These are phyloP conservation scores for Strigops habroptila DNA, from an alignment of 2,113 vertebrate species.

Conservation along the genomic window DNA sequence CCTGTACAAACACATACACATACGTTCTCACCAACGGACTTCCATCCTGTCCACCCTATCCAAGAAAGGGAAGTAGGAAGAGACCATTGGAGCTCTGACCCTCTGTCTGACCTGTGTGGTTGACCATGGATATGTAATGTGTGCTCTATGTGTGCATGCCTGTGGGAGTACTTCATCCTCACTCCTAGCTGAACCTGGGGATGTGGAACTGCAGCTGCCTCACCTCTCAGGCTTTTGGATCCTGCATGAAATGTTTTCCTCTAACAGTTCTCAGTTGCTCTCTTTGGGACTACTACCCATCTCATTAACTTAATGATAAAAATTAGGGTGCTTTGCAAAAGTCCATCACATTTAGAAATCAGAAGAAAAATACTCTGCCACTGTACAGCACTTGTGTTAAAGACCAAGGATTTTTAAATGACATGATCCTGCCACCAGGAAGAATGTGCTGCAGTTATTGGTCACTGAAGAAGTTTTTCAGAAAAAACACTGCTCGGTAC, in stretches of 20 bases:
- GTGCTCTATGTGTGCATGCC: fast-evolving
- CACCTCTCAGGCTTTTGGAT: background rate
- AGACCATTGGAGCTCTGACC: background rate
- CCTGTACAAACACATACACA: background rate
- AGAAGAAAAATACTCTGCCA: conserved; percentile 22
- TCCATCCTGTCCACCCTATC: background rate
- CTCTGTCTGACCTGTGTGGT: background rate
- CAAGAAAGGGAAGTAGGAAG: background rate
- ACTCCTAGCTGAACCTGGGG: background rate
- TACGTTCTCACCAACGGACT: background rate
- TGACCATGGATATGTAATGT: fast-evolving
- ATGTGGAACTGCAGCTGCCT: background rate
- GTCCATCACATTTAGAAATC: background rate
- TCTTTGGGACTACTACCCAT: background rate
- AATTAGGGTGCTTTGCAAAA: conserved; percentile 22
- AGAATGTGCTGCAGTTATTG: background rate
- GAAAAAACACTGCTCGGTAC: background rate
- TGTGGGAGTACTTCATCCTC: background rate
- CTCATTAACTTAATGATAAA: conserved; percentile 20
- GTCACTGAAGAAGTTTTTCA: background rate
- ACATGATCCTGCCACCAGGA: background rate
- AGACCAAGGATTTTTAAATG: conserved; percentile 3
- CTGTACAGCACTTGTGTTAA: background rate
- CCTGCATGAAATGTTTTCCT: background rate
- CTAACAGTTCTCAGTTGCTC: background rate